Evolutionary conservation across 1,140 invertebrate genomes (phyloP).

Genomic region (Calliphora vicina): DNA sequence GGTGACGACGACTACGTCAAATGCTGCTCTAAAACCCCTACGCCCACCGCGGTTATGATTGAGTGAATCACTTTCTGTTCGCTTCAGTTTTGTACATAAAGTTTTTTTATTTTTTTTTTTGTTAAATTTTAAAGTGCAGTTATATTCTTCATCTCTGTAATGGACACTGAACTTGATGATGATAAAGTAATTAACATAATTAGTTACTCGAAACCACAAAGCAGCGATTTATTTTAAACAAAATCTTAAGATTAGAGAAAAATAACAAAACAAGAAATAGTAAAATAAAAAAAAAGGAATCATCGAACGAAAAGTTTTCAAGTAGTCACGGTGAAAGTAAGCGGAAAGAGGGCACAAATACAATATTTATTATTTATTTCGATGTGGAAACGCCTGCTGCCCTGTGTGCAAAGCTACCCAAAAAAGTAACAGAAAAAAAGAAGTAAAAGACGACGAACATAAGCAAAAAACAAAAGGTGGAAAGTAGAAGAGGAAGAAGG

Average conservation of each 20-base stretch:
- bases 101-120: not conserved
- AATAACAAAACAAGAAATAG: not conserved
- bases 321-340: constrained; percentile 26
- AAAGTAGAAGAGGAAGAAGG: not conserved
- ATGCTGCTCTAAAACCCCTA: constrained; percentile 28
- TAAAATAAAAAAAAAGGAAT: constrained; percentile 6
- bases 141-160: constrained; percentile 27
- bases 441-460: not conserved
- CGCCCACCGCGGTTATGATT: constrained; percentile 27
- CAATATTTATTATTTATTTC: constrained; percentile 15
- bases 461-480: not conserved
- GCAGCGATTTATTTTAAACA: not conserved
- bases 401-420: constrained; percentile 18
- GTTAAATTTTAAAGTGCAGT: constrained; percentile 20
- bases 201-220: not conserved
- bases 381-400: constrained; percentile 30
- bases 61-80: constrained; percentile 29
- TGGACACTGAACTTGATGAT: constrained; percentile 32
- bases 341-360: constrained; percentile 22
- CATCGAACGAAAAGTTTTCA: constrained; percentile 18
- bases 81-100: constrained; percentile 19
- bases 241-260: not conserved
- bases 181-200: constrained; percentile 12
- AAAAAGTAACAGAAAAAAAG: constrained; percentile 10
- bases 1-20: constrained; percentile 24